Evolutionary conservation across 2,113 vertebrate genomes (phyloP), one percentile per base, ranked within the genome.

Genomic region (Caloenas nicobarica): DNA sequence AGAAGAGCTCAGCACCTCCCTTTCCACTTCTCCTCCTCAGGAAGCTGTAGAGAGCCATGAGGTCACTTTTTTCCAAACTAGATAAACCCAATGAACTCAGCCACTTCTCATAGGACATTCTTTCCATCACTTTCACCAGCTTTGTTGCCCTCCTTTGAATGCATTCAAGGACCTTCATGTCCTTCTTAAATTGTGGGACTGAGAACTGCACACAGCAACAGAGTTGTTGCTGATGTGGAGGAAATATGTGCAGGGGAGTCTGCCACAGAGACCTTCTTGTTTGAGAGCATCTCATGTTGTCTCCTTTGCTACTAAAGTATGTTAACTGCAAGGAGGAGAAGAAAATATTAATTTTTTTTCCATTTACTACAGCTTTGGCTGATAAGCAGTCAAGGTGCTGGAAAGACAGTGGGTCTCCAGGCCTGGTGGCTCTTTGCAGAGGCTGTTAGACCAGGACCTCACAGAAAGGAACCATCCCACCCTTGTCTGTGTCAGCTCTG

Each of bases 401-500:
- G 50, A 90, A 88, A 83, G 19, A 23, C 21, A 74, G 18, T 0
- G 5, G 3, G 16, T 74, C 3, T 11, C 7, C 13, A 46, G 14
- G 23, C 23, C 11, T 42, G 16, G 28, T 6, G 25, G 5, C 14
- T 64, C 3, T 0, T 7, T 1, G 1, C 14, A 10, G 5, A 7
- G 3, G 3, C 4, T 73, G 12, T 24, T 33, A 51, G 34, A 19
- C 28, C 6, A 31, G 40, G 25, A 58, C 14, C 6, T 79, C 24
- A 34, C 5, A 51, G 21, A 4, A 38, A 38, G 57, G 16, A 85
- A 18, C 38, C 0, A 0, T 57, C 62, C 36, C 58, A 69, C 3
- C 18, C 71, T 60, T 18, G 8, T 31, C 62, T 2, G 0, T 36
- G 22, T 7, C 66, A 70, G 14, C n/a, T 86, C 58, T 69, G 44